Base-by-base conservation (phyloP, 2,888 invertebrate species). In the Microctonus hyperodae region DNA sequence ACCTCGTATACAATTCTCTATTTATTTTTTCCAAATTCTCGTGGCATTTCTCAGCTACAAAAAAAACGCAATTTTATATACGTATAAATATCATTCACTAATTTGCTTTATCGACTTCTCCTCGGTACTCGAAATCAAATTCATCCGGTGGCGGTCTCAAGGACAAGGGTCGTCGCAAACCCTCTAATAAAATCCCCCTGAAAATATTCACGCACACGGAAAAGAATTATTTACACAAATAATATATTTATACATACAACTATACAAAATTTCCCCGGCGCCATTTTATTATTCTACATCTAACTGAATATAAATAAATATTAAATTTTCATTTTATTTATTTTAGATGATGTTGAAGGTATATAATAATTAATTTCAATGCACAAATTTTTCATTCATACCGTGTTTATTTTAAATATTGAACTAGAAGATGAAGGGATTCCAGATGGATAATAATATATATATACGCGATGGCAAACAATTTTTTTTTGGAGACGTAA, bases 21-120 rank as follows among this genome's bases (percentile, higher is more conserved):
- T 28, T 5, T 28, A 28, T 28, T 5, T 70, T 57, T 69, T 70
- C 69, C 13, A 70, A 72, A 70, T 72, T 69, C 68, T 60, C 55
- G n/a, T 20, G 2, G 2, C 44, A 61, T 63, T 68, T 70, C 70
- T 70, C 75, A 59, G 13, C 37, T 44, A 33, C 31, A 40, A 44
- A 28, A 44, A 28, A 28, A 55, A n/a, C 53, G 28, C 28, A 3
- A 5, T 28, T 7, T 7, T 28, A 28, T 28, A 3, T 5, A 5
- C 7, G 28, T 28, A 3, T 3, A 5, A 28, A 28, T 7, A 9
- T 33, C 28, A 44, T 50, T 69, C 70, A 69, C 71, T 69, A 72
- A 71, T 74, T 76, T 72, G 64, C 69, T 56, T 65, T 44, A 60
- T 60, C 31, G 16, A 25, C 35, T 58, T 60, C 23, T 48, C 31